Base-by-base conservation (phyloP, 2,113 vertebrate genomes). In the Gasterosteus nipponicus region DNA sequence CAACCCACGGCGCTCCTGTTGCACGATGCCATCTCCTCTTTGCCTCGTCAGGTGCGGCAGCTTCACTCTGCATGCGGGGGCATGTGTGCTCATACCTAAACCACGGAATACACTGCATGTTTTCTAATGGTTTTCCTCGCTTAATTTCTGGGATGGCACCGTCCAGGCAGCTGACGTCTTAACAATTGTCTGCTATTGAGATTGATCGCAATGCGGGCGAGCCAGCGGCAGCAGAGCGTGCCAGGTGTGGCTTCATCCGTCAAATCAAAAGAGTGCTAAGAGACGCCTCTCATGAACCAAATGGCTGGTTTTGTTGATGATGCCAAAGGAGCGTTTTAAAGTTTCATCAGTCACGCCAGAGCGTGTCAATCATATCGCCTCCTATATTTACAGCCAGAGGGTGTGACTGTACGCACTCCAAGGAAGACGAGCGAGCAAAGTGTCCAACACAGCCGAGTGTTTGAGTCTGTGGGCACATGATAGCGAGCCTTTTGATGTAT, bases 401-500 rank as follows among this genome's bases (percentile, higher is more conserved):
- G 26, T 33, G 46, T 35, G 44, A 56, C 44, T 1, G 61, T 18
- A 7, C 15, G 46, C 18, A 11, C 15, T 3, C 35, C 35, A 7
- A 38, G 35, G 35, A 38, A 35, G 33, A 35, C 33, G 26, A 15
- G 38, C 33, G 26, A 15, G 38, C 68, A 11, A 22, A 44, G 12
- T 5, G 26, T 44, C 60, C 73, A 11, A 19, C 66, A 58, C 9
- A 11, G 47, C 57, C 5, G 14, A 7, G 44, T 58, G 73, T 29
- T 2, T 29, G 61, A 38, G 3, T 76, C 68, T 60, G n/a, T 12
- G 69, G 29, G 73, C 42, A 29, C 57, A 18, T 19, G 56, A 72
- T 73, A 69, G 65, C 47, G 69, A 57, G 41, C 63, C 60, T 77
- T 78, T 69, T 88, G 72, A 88, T 88, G 63, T 58, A 88, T 89